phyloP scores from a whole-genome alignment of 2,113 vertebrate species.

The Nestor notabilis region DNA sequence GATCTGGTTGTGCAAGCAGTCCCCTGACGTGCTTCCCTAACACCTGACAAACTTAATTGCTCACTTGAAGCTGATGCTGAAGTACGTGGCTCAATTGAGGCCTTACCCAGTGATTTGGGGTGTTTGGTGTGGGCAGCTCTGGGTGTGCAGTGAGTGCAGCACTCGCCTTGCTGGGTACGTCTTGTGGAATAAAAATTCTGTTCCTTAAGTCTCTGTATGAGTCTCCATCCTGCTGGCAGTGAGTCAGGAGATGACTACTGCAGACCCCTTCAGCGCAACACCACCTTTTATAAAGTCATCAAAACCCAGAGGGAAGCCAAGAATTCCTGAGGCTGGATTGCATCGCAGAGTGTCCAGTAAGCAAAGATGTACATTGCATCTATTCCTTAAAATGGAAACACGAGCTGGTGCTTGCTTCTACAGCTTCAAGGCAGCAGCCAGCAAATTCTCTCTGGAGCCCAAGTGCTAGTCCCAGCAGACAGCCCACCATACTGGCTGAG shows the following conservation, averaged over 20 bases:
- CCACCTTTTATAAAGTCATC: slow-evolving; percentile 32
- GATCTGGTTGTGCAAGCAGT: background rate
- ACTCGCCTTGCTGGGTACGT: accelerated
- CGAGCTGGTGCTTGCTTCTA: background rate
- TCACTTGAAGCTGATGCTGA: background rate
- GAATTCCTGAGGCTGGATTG: slow-evolving; percentile 30
- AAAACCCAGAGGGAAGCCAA: slow-evolving; percentile 41
- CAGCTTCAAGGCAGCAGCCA: slow-evolving; percentile 37
- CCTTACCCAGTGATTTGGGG: background rate
- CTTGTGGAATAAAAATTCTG: background rate
- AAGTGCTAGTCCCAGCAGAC: slow-evolving; percentile 14
- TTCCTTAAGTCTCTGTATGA: background rate
- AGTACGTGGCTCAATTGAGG: background rate
- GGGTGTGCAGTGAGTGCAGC: accelerated
- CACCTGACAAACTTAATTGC: background rate
- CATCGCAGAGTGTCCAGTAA: slow-evolving; percentile 24
- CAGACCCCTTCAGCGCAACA: background rate
- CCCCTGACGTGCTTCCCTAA: background rate
- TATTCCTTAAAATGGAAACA: slow-evolving; percentile 54
- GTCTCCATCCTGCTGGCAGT: background rate
- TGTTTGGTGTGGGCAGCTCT: background rate
- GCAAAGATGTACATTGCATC: slow-evolving; percentile 21
- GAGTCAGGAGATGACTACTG: background rate
- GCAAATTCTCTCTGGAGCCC: slow-evolving; percentile 17
- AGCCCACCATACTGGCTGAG: background rate